Evolutionary conservation across 2,888 invertebrate genomes (phyloP).

Genomic region (Melipona beecheii): DNA sequence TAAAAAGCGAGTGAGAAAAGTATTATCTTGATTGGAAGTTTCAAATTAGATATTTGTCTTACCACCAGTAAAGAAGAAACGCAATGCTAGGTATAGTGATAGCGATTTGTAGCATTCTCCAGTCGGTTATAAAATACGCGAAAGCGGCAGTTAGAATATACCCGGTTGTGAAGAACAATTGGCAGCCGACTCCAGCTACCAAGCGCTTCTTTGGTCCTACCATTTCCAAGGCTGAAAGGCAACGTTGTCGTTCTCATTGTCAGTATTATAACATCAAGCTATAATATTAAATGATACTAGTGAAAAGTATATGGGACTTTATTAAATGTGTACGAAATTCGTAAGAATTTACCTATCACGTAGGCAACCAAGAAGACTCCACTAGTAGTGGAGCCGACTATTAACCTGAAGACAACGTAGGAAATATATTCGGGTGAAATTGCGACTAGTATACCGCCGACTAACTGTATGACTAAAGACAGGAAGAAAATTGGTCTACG

Average conservation of each 20-base stretch:
- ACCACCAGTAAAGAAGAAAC: conserved; percentile 90
- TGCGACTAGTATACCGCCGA: conserved; percentile 88
- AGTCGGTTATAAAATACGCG: conserved; percentile 88
- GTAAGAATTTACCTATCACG: conserved; percentile 87
- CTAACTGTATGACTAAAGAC: conserved; percentile 89
- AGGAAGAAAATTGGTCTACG: conserved; percentile 90
- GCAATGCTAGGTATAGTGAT: conserved; percentile 89
- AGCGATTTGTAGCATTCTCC: conserved; percentile 89
- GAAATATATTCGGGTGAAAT: conserved; percentile 89
- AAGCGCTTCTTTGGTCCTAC: conserved; percentile 89
- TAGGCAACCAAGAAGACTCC: conserved; percentile 92
- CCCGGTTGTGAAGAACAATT: conserved; percentile 91
- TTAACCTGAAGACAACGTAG: conserved; percentile 87
- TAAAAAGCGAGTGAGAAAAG: background rate
- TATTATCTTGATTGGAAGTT: background rate
- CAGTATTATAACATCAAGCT: conserved; percentile 13
- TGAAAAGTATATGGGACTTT: conserved; percentile 1
- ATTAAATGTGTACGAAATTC: background rate
- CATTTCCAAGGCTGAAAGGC: conserved; percentile 87
- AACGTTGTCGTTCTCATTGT: conserved; percentile 27
- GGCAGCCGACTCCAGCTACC: conserved; percentile 89
- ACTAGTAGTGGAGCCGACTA: conserved; percentile 90
- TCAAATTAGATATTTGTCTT: conserved; percentile 13
- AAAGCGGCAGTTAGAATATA: conserved; percentile 89
- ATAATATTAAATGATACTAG: conserved; percentile 26